These are phyloP conservation scores for Xestoiulus laeticollis DNA, from an alignment of 2,888 invertebrate species.

Conservation along the genomic window DNA sequence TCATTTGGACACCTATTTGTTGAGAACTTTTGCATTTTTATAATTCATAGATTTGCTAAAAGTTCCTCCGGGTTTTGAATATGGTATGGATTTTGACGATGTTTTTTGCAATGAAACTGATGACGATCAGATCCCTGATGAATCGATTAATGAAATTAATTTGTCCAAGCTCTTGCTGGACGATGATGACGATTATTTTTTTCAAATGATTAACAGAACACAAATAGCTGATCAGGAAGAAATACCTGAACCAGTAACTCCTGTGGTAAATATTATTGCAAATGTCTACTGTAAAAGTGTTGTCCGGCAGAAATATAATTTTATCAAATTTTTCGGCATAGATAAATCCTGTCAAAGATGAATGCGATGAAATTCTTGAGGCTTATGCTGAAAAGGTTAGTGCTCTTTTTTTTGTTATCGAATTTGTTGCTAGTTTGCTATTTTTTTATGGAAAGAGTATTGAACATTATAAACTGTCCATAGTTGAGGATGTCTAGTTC, in stretches of 20 bases:
- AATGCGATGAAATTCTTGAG: slow-evolving; percentile 23
- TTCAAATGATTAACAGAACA: slow-evolving; percentile 57
- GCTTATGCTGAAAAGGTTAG: neutral
- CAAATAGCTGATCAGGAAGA: neutral
- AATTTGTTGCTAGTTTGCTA: neutral
- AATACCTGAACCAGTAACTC: neutral
- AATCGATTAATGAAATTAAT: slow-evolving; percentile 54
- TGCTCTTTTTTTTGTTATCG: neutral
- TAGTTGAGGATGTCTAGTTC: neutral
- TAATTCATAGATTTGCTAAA: slow-evolving; percentile 68
- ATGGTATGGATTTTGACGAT: slow-evolving; percentile 66
- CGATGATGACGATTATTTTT: slow-evolving; percentile 56
- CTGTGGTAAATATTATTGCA: neutral
- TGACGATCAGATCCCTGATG: neutral
- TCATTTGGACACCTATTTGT: neutral
- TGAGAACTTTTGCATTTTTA: neutral
- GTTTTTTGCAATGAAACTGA: slow-evolving; percentile 62
- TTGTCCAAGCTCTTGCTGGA: slow-evolving; percentile 59
- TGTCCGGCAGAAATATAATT: neutral
- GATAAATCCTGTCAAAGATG: neutral
- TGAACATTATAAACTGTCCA: neutral
- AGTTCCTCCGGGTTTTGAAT: slow-evolving; percentile 75
- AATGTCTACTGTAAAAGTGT: neutral
- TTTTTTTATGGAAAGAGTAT: no score
- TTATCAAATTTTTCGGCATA: neutral